Percentiles rank a stretch among this genome's conserved stretches.
Evolutionary conservation across 2,797 vertebrate genomes (phyloP).

Genomic region (Sebastolobus altivelis): DNA sequence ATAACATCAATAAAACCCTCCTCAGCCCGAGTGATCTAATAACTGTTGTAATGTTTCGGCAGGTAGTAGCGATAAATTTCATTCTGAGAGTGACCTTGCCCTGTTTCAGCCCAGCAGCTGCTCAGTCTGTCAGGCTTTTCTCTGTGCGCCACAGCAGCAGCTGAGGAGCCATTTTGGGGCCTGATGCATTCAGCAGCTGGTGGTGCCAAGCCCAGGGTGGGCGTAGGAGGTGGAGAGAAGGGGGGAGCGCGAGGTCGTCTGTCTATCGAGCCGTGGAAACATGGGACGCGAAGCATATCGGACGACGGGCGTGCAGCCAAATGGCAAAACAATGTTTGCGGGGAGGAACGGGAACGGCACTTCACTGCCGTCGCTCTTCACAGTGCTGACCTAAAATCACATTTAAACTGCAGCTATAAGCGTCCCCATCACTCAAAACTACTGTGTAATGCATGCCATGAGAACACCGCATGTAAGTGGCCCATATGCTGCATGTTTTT

Average conservation of each 20-base stretch:
- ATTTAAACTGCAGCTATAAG: conserved; percentile 50
- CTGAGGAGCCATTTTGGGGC: conserved; percentile 80
- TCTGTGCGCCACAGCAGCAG: conserved; percentile 68
- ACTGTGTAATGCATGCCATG: conserved; percentile 48
- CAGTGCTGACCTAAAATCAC: conserved; percentile 49
- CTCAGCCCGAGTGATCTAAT: background rate
- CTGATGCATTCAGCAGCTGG: conserved; percentile 81
- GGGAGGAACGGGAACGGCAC: conserved; percentile 19
- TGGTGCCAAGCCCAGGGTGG: conserved; percentile 73
- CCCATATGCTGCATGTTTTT: conserved; percentile 37
- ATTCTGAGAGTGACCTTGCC: conserved; percentile 66
- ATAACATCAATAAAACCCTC: background rate
- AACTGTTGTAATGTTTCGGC: conserved; percentile 23
- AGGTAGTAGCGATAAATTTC: conserved; percentile 43
- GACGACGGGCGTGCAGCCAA: conserved; percentile 66
- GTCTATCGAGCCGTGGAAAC: conserved; percentile 59
- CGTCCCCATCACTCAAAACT: conserved; percentile 45
- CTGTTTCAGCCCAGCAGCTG: conserved; percentile 67
- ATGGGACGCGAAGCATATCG: conserved; percentile 65
- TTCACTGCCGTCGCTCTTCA: conserved; percentile 19
- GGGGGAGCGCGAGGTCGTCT: conserved; percentile 28
- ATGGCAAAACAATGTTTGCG: conserved; percentile 57
- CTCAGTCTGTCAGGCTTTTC: conserved; percentile 57
- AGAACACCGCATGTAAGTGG: conserved; percentile 26
- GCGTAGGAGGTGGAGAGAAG: conserved; percentile 21